phyloP scores from a whole-genome alignment of 2,797 vertebrate genomes.

The Erethizon dorsatum region DNA sequence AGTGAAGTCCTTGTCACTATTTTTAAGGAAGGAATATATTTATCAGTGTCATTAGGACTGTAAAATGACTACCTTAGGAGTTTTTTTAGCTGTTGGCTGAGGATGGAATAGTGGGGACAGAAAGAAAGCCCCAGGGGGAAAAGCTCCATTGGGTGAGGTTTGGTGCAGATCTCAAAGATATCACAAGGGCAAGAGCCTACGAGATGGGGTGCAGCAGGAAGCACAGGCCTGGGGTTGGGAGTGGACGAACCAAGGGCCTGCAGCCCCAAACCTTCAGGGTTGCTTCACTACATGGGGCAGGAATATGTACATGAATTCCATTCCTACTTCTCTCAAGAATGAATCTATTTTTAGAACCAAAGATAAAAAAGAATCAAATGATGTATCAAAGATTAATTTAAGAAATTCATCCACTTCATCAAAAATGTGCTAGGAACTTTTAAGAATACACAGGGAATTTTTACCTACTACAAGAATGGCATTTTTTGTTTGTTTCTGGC shows the following conservation, averaged over 20 bases:
- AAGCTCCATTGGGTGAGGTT: too few relatives aligned
- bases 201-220: background rate
- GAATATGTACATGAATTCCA: background rate
- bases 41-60: background rate
- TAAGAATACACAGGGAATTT: background rate
- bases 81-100: background rate
- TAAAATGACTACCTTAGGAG: background rate
- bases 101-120: background rate
- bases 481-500: background rate
- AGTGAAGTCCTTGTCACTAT: background rate
- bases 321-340: constrained; percentile 14
- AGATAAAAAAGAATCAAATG: background rate
- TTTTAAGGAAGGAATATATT: background rate
- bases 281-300: accelerated
- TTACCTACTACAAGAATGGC: background rate
- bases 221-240: too few relatives aligned
- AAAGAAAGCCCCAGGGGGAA: background rate
- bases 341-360: constrained; percentile 41
- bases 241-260: background rate
- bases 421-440: constrained; percentile 4
- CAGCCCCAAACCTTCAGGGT: background rate
- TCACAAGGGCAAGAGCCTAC: too few relatives aligned
- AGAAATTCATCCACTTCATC: background rate
- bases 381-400: background rate
- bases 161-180: too few relatives aligned